Evolutionary conservation across 1,140 invertebrate species (phyloP), one percentile per base, ranked within the genome.

Genomic region (Orchestia grillus): DNA sequence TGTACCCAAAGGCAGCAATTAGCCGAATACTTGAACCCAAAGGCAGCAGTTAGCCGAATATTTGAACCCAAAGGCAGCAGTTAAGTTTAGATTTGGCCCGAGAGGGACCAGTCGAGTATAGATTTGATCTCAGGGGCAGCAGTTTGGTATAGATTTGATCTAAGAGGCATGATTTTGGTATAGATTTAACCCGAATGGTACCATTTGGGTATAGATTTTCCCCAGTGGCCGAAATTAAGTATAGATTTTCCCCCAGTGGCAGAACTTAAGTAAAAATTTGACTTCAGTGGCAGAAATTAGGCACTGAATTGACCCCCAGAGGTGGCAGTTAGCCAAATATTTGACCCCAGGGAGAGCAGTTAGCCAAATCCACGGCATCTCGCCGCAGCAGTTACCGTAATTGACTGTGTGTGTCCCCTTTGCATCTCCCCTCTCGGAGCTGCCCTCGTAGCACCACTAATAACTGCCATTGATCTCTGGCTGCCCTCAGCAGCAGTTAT

Each of bases 381-480:
- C 43, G 88, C 28, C 42, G 88, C 36, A 90, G 88, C 88, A 90
- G 88, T 90, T 90, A 94, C 43, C 44, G 92, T 94, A 94, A 94
- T 94, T 94, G 92, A 94, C 92, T 44, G 16, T 44, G 44, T 45
- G 44, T 36, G 41, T 94, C 92, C 92, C 92, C 92, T 94, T 44
- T 19, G 44, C 0, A 16, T 6, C 36, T 40, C 44, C 44, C 92
- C 44, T 44, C 44, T 47, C 44, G 0, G 43, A 8, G 43, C 44
- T 94, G 92, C 92, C 92, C 92, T 94, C 92, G 44, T 16, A 45
- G 36, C 44, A n/a, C 43, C 92, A 45, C 92, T 94, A 94, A 94
- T 94, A 94, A 94, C 92, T 45, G 44, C 92, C 92, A 94, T 94
- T 94, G 92, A 94, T 94, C 92, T 94, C 92, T 94, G 43, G 92